These are phyloP conservation scores for Marmota monax DNA, from an alignment of 2,113 vertebrate species.

Conservation along the genomic window DNA sequence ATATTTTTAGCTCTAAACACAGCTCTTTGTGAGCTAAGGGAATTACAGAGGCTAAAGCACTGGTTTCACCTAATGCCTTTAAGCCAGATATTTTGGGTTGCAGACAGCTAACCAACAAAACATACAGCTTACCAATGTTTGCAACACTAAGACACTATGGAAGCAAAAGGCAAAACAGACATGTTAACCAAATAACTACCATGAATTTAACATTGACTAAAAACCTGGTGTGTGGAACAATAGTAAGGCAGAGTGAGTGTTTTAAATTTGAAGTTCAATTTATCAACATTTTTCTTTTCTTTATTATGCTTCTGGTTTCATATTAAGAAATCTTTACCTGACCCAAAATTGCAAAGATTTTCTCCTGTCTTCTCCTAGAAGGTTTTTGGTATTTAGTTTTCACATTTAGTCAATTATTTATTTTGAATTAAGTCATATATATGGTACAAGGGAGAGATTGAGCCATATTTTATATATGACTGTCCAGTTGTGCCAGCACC, in stretches of 20 bases:
- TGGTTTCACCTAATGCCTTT: not conserved
- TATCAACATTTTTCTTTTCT: not conserved
- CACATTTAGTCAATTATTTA: not conserved
- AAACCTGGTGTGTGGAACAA: not conserved
- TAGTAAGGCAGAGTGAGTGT: not conserved
- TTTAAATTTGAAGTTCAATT: constrained; percentile 3
- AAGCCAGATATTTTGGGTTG: not conserved
- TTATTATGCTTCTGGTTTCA: not conserved
- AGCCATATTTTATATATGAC: not conserved
- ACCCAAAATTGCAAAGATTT: not conserved
- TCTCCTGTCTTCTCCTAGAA: not conserved
- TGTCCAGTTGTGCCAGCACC: not conserved
- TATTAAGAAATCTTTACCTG: constrained; percentile 32
- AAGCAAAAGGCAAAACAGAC: not conserved
- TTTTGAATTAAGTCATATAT: not conserved
- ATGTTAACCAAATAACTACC: constrained; percentile 8
- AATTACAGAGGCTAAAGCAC: not conserved
- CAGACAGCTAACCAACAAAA: not conserved
- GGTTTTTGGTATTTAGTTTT: not conserved
- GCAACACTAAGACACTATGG: not conserved
- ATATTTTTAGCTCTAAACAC: not conserved
- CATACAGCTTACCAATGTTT: not conserved
- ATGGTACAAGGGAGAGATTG: not conserved
- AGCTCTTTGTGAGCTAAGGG: not conserved
- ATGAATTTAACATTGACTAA: not conserved